A percentile compares a stretch with the other conserved stretches of the same genome.
Conservation (phyloP, 2,113 vertebrate genomes). For the Ceyx margarethae region DNA sequence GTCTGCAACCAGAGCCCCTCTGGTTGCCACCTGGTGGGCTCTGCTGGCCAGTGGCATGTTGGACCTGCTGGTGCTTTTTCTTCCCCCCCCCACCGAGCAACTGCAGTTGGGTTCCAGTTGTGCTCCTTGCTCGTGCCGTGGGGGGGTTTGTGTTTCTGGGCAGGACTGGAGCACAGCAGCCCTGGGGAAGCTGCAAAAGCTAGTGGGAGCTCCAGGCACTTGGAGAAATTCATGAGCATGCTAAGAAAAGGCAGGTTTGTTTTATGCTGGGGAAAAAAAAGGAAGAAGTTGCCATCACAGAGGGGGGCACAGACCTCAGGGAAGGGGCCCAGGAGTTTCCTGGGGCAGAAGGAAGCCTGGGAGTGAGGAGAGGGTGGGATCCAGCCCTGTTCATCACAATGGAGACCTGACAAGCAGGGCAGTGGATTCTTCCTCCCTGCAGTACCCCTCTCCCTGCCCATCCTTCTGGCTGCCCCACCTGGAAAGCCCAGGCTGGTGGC, state of each 20-base stretch:
- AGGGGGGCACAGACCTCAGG: not conserved
- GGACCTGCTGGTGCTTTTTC: rapidly evolving
- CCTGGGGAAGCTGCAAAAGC: not conserved
- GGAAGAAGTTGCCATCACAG: not conserved
- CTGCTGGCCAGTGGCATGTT: rapidly evolving
- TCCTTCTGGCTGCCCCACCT: rapidly evolving
- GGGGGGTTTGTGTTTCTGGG: not conserved
- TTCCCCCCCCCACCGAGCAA: rapidly evolving
- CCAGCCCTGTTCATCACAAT: not conserved
- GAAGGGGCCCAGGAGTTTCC: not conserved
- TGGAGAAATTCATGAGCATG: not conserved
- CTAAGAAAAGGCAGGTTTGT: not conserved
- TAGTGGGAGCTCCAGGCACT: rapidly evolving
- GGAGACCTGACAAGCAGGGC: not conserved
- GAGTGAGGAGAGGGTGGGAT: not conserved
- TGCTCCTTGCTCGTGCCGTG: not conserved
- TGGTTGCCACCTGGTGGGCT: not conserved
- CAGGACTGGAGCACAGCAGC: not conserved
- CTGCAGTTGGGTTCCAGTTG: rapidly evolving
- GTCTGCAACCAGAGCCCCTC: rapidly evolving
- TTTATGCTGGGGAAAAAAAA: not conserved
- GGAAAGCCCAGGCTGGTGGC: rapidly evolving
- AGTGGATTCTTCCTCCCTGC: not conserved
- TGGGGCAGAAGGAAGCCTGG: not conserved
- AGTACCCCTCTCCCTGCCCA: not conserved